Conservation (phyloP, 2,113 vertebrate genomes). For the Lanius collurio region DNA sequence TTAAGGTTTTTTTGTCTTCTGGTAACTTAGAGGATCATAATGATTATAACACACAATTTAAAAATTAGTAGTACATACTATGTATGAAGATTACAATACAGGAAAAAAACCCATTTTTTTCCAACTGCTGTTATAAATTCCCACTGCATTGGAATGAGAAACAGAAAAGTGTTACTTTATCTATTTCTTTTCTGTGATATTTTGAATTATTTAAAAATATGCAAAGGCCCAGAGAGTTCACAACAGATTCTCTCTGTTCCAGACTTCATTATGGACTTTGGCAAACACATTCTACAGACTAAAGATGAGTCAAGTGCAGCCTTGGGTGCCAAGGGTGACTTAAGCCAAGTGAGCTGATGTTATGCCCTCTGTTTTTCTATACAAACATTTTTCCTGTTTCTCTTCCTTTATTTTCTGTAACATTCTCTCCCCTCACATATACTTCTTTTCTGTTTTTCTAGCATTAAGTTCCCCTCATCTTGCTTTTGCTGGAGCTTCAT, state of each 20-base stretch:
- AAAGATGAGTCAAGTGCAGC: neutral
- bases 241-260: neutral
- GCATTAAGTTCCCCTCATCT: neutral
- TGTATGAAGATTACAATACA: neutral
- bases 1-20: neutral
- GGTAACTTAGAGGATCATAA: neutral
- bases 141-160: neutral
- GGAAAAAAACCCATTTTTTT: neutral
- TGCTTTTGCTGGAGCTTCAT: neutral
- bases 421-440: neutral
- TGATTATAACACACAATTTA: neutral
- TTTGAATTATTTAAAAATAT: slow-evolving; percentile 1
- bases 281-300: neutral
- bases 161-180: neutral
- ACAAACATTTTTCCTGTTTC: neutral
- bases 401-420: neutral
- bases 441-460: neutral
- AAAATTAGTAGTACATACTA: neutral
- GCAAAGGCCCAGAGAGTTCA: neutral
- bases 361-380: neutral
- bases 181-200: neutral
- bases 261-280: neutral
- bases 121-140: neutral
- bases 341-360: neutral
- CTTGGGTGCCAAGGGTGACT: neutral